Evolutionary conservation across 2,888 invertebrate species (phyloP), one percentile per base, ranked within the genome.

Genomic region (Pemphredon lugubris): DNA sequence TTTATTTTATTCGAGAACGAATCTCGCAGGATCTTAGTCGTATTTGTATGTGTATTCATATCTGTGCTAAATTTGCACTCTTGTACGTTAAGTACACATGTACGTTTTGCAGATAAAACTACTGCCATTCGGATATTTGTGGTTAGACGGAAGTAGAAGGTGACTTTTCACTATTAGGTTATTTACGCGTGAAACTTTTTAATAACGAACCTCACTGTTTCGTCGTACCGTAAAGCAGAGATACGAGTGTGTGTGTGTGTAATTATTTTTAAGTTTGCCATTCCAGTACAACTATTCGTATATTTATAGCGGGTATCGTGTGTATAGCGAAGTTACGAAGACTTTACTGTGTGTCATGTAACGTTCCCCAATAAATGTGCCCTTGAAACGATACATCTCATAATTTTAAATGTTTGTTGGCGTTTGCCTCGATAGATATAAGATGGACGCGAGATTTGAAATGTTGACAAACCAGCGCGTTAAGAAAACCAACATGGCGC

Each of bases 281-380:
- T 26, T 53, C 20, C 20, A 16, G 11, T 59, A 21, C 18, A 32
- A 48, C 30, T 23, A 20, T 13, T 20, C 20, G 40, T 53, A 47
- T 20, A 39, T 37, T 48, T 21, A 39, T 64, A 13, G 30, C 66
- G 44, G 39, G 9, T 18, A 16, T 39, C 20, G 6, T 45, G 6
- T 21, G n/a, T 13, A 20, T 50, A 42, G 18, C 1, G 26, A 26
- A 2, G 9, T 45, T 58, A 40, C 44, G 16, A 30, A 7, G 37
- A 59, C 16, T 57, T 57, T 66, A 54, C 59, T 45, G 34, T 21
- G 23, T 53, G 34, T 2, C 37, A 50, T 37, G 53, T 50, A 51
- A 60, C 39, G 44, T 50, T 68, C 30, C 20, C 18, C 23, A 70
- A 70, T 70, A 70, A 70, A 70, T 13, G 20, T 54, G 6, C 39